Evolutionary conservation across 2,797 vertebrate genomes (phyloP).

Genomic region (Bradypus variegatus): DNA sequence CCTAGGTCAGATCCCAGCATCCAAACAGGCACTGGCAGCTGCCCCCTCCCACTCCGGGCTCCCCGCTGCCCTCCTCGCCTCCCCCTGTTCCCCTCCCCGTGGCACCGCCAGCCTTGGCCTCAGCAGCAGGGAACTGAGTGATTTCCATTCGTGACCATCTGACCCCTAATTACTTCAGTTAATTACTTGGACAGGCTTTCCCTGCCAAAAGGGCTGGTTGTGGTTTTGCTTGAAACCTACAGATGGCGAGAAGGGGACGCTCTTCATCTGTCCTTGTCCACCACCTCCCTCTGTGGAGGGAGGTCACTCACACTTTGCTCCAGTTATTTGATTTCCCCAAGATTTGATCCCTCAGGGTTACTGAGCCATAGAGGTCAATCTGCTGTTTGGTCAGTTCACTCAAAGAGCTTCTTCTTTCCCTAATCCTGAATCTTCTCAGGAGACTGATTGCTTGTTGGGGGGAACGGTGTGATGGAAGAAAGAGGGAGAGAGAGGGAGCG

Average conservation of each 20-base stretch:
- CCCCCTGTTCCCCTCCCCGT: neutral
- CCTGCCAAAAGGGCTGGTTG: neutral
- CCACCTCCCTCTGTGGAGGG: slow-evolving; percentile 10
- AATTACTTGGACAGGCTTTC: slow-evolving; percentile 64
- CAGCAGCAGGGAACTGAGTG: neutral
- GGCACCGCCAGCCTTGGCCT: slow-evolving; percentile 8
- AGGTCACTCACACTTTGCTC: neutral
- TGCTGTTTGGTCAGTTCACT: neutral
- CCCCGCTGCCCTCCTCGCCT: neutral
- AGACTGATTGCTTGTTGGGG: neutral
- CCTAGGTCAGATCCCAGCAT: neutral
- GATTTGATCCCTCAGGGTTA: neutral
- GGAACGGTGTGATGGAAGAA: neutral
- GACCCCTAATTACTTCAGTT: slow-evolving; percentile 63
- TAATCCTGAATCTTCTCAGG: slow-evolving; percentile 26
- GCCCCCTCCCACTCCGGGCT: neutral
- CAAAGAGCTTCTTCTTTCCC: neutral
- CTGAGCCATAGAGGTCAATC: neutral
- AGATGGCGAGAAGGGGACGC: neutral
- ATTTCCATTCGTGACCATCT: slow-evolving; percentile 57
- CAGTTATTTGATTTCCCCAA: neutral
- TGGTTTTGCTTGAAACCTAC: slow-evolving; percentile 16
- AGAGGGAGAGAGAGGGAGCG: neutral
- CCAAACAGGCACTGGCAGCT: neutral
- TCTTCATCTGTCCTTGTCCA: slow-evolving; percentile 48